phyloP scores from a whole-genome alignment of 1,140 invertebrate species.

The Pectinophora gossypiella region DNA sequence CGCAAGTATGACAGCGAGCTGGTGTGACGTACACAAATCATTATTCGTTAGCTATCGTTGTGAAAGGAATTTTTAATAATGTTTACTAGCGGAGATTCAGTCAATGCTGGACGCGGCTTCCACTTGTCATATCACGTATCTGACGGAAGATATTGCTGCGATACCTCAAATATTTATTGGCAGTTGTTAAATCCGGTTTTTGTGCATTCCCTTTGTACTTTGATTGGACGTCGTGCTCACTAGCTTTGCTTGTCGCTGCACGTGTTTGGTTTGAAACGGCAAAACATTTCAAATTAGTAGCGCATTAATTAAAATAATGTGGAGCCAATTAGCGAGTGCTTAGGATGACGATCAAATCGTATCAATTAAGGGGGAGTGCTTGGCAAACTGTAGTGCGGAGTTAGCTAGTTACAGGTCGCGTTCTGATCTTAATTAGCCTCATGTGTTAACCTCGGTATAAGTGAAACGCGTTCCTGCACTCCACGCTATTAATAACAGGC shows the following conservation, averaged over 20 bases:
- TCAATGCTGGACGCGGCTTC: conserved; percentile 25
- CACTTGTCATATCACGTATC: conserved; percentile 30
- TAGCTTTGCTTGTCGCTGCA: no score
- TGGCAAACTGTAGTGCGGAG: conserved; percentile 43
- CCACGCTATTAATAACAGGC: conserved; percentile 34
- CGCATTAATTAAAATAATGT: conserved; percentile 30
- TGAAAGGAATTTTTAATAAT: conserved; percentile 74
- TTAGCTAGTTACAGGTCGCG: conserved; percentile 56
- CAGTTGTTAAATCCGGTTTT: conserved; percentile 34
- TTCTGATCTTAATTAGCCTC: conserved; percentile 69
- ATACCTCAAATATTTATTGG: conserved; percentile 10
- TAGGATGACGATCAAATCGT: conserved; percentile 55
- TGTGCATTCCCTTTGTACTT: conserved; percentile 37
- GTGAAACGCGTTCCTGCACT: conserved; percentile 34
- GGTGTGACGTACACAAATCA: conserved; percentile 65
- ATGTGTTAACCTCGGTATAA: conserved; percentile 60
- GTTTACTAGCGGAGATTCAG: conserved; percentile 54
- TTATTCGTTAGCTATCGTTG: conserved; percentile 62
- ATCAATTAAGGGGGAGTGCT: conserved; percentile 61
- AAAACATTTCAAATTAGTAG: background rate
- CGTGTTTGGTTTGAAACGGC: no score
- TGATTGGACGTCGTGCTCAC: no score
- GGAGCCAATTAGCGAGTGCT: conserved; percentile 30
- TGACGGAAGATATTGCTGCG: background rate
- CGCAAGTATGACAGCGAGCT: conserved; percentile 66